A percentile compares a stretch with the other conserved stretches of the same genome.
Evolutionary conservation across 2,888 invertebrate genomes (phyloP).

Genomic region (Rhodophaea formosa): DNA sequence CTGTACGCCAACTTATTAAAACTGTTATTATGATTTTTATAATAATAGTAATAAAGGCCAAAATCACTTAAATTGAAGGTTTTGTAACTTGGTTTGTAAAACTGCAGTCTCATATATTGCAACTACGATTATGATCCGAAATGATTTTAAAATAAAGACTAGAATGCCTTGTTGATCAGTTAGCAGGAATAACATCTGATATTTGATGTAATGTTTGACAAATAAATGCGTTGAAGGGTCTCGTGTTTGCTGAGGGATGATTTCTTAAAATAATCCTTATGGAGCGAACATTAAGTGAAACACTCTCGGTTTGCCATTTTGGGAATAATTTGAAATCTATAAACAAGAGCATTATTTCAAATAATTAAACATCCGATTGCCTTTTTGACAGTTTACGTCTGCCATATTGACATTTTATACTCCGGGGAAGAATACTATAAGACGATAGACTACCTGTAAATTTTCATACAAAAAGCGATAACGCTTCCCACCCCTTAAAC

Average conservation of each 20-base stretch:
- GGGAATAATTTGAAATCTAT: no score
- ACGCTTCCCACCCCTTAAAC: no score
- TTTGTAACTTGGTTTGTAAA: not conserved
- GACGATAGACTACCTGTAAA: no score
- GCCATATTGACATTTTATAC: no score
- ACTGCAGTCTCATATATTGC: not conserved
- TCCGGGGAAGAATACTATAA: no score
- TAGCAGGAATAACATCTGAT: slow-evolving; percentile 47
- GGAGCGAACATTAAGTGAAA: not conserved
- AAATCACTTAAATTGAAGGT: not conserved
- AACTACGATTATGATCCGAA: not conserved
- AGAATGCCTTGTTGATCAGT: slow-evolving; percentile 18
- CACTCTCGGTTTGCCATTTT: not conserved
- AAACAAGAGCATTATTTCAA: no score
- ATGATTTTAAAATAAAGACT: slow-evolving; percentile 15
- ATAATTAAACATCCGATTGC: no score
- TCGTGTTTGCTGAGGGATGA: slow-evolving; percentile 27
- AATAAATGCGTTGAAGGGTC: slow-evolving; percentile 44
- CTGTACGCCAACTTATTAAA: not conserved
- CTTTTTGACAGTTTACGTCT: no score
- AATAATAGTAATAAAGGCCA: not conserved
- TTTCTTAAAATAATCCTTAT: slow-evolving; percentile 14
- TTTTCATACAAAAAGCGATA: no score
- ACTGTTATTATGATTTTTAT: not conserved
- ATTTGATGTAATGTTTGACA: slow-evolving; percentile 62